Evolutionary conservation across 1,140 invertebrate genomes (phyloP).

Genomic region (Drosophila nikananu): DNA sequence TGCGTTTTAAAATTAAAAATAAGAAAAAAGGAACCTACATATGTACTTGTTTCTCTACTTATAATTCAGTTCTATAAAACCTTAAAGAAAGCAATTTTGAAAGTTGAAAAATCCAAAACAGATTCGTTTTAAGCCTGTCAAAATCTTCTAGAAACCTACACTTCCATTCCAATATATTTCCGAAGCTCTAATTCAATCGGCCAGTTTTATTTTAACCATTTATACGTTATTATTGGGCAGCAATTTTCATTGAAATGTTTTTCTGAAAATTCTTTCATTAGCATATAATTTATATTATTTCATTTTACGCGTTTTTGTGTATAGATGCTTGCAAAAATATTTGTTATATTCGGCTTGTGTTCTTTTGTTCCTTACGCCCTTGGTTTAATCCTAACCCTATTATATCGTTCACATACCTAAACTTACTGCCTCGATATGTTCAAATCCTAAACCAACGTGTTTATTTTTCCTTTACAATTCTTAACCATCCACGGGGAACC

Average conservation of each 20-base stretch:
- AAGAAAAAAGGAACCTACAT: too few relatives aligned
- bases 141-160: not conserved
- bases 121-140: not conserved
- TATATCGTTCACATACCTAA: constrained; percentile 49
- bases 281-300: not conserved
- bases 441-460: constrained; percentile 46
- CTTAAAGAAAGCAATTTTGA: too few relatives aligned
- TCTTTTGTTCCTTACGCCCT: constrained; percentile 16
- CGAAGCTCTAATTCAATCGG: constrained; percentile 7
- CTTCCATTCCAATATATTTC: not conserved
- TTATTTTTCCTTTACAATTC: constrained; percentile 43
- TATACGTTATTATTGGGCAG: constrained; percentile 43
- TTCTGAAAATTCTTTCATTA: constrained; percentile 33
- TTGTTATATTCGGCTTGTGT: constrained; percentile 37
- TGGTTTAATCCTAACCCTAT: constrained; percentile 38
- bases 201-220: constrained; percentile 40
- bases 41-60: too few relatives aligned
- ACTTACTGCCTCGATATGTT: constrained; percentile 63
- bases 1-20: too few relatives aligned
- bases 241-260: constrained; percentile 44
- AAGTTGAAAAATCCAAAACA: not conserved
- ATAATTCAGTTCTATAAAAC: too few relatives aligned
- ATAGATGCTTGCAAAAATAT: constrained; percentile 64
- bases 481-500: constrained; percentile 18
- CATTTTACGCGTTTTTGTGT: constrained; percentile 12